A percentile compares a stretch with the other conserved stretches of the same genome.
phyloP scores from a whole-genome alignment of 37 sponge, comb jelly and placozoan genomes.

The Petrosia ficiformis region DNA sequence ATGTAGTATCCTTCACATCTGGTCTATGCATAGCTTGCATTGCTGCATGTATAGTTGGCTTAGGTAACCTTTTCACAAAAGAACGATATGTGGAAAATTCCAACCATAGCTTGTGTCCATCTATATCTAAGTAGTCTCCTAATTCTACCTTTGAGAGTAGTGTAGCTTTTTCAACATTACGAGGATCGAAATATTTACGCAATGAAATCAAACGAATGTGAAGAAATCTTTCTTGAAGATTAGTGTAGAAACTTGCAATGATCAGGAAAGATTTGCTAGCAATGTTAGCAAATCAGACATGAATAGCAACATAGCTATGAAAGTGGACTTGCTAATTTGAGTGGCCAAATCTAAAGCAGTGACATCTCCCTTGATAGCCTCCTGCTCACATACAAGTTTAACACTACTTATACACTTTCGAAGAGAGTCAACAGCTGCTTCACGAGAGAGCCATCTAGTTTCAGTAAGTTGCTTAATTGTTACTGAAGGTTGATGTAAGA shows the following conservation, averaged over 20 bases:
- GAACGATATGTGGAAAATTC: slow-evolving; percentile 5
- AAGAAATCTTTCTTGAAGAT: slow-evolving; percentile 26
- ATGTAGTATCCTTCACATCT: neutral
- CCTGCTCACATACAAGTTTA: slow-evolving; percentile 5
- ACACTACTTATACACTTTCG: slow-evolving; percentile 17
- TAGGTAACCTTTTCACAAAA: slow-evolving; percentile 14
- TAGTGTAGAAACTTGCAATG: slow-evolving; percentile 6
- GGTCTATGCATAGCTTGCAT: slow-evolving; percentile 1
- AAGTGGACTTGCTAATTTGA: slow-evolving; percentile 11
- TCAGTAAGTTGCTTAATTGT: slow-evolving; percentile 23
- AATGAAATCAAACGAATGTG: neutral
- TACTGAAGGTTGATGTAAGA: slow-evolving; percentile 1
- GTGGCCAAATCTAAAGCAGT: slow-evolving; percentile 31
- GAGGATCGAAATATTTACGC: slow-evolving; percentile 7
- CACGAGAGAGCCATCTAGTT: slow-evolving; percentile 41
- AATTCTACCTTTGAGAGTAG: slow-evolving; percentile 6
- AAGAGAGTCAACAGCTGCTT: slow-evolving; percentile 34
- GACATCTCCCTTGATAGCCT: slow-evolving; percentile 41
- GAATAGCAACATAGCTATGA: slow-evolving; percentile 20
- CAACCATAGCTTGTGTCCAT: slow-evolving; percentile 15
- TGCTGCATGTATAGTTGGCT: neutral
- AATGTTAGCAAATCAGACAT: slow-evolving; percentile 7
- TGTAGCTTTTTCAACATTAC: slow-evolving; percentile 18
- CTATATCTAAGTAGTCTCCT: slow-evolving; percentile 20
- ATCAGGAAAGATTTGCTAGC: slow-evolving; percentile 7